These are phyloP conservation scores for Polyommatus icarus DNA, from an alignment of 2,888 invertebrate species.

Conservation along the genomic window DNA sequence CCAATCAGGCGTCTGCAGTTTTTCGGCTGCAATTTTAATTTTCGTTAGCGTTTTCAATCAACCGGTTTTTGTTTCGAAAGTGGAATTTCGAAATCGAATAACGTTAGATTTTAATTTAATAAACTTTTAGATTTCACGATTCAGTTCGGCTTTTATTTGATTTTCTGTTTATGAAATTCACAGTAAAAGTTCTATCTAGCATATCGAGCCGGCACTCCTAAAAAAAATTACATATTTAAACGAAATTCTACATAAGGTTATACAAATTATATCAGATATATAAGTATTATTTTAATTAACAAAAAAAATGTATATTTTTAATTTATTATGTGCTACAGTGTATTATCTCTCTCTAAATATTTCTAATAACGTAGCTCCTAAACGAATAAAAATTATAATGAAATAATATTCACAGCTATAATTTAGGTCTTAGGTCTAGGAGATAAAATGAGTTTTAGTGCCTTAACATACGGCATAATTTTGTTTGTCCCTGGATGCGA, in stretches of 20 bases:
- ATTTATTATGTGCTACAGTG: no score
- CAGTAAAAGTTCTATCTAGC: neutral
- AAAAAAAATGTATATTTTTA: no score
- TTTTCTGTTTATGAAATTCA: neutral
- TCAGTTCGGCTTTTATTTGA: neutral
- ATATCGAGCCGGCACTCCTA: neutral
- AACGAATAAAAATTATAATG: no score
- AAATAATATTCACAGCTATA: no score
- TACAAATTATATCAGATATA: neutral
- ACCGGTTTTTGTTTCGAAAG: constrained; percentile 30
- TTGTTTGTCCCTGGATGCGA: neutral
- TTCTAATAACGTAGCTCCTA: no score
- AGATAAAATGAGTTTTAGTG: neutral
- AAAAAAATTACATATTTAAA: neutral
- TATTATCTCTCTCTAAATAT: no score
- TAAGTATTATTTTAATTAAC: no score
- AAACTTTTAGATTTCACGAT: constrained; percentile 2
- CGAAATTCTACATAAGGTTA: neutral
- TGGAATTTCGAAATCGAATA: constrained; percentile 24
- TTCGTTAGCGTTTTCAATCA: constrained; percentile 32
- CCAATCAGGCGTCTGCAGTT: constrained; percentile 39
- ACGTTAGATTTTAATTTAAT: constrained; percentile 18
- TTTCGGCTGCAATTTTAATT: constrained; percentile 29
- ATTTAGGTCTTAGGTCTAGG: no score
- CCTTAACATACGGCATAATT: neutral